Evolutionary conservation across 2,113 vertebrate species (phyloP), one percentile per base, ranked within the genome.

Genomic region (Carlito syrichta): DNA sequence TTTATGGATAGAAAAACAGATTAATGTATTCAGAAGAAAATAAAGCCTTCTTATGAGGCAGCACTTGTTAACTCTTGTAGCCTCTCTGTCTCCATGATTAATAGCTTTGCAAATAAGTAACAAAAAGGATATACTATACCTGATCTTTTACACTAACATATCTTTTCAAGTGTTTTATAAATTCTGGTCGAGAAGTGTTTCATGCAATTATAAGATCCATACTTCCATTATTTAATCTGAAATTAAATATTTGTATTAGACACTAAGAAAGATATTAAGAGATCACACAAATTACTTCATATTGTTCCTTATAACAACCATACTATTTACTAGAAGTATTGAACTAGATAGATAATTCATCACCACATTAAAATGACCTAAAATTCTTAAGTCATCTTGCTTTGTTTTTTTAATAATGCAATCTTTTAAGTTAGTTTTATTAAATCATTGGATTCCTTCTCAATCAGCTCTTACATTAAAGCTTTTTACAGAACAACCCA

Each of bases 141-240:
- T 99, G 99, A 94, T 99, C 98, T 97, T 99, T 99, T 60, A 96
- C 45, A 92, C 98, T 98, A 96, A 98, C 94, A 0, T 99, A 99
- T 98, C 99, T 99, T 98, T 99, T 99, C 97, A 99, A 98, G 92
- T 99, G 99, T 97, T 99, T 99, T 98, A 99, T 98, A 98, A 99
- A 99, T 96, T 99, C 99, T 92, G 99, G 98, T 96, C 99, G 99
- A 98, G 99, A 99, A 86, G 99, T 99, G 95, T 99, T 99, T 93
- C 98, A 98, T 48, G 99, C 99, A 76, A 98, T 96, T 71, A 99
- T 99, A 97, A 99, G 98, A 5, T 99, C 98, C 97, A 99, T 99
- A 89, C 99, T 99, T 97, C 99, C 99, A 95, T 99, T 99, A 96
- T 99, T 98, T 98, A 99, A 97, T 85, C 99, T 99, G 98, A 96